Evolutionary conservation across 2,888 invertebrate species (phyloP).

Genomic region (Dusona sp.): DNA sequence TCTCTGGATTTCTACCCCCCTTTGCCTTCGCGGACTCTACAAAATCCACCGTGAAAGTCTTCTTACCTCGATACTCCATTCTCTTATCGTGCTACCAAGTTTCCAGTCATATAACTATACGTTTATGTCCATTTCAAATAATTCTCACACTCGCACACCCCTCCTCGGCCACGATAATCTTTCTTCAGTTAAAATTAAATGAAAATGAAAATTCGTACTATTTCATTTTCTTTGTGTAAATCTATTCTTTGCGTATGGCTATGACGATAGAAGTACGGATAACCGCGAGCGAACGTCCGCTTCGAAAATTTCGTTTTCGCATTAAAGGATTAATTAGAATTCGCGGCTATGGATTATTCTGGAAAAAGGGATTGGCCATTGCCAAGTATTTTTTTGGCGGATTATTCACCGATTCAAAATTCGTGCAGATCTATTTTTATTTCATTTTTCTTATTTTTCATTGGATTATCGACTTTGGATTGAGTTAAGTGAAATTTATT

Average conservation of each 20-base stretch:
- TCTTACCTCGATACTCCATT: background rate
- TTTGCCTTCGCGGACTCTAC: conserved; percentile 16
- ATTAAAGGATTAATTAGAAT: conserved; percentile 53
- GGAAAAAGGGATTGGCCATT: conserved; percentile 2
- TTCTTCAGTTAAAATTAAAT: conserved; percentile 19
- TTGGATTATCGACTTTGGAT: background rate
- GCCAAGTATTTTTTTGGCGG: conserved; percentile 2
- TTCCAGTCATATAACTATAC: conserved; percentile 4
- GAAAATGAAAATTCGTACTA: conserved; percentile 44
- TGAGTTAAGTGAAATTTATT: background rate
- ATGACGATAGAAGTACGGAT: background rate
- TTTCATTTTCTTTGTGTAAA: background rate
- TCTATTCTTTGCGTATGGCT: background rate
- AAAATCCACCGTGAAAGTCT: conserved; percentile 20
- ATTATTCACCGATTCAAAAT: background rate
- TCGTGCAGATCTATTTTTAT: background rate
- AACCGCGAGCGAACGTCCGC: background rate
- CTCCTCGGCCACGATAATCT: background rate
- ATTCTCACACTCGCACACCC: conserved; percentile 10
- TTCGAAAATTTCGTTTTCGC: conserved; percentile 47
- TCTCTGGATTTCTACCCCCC: conserved; percentile 26
- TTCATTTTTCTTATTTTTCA: background rate
- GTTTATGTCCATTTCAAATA: background rate
- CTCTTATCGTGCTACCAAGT: background rate
- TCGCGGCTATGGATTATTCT: conserved; percentile 1